These are phyloP conservation scores for Cyclina sinensis DNA, from an alignment of 1,140 invertebrate genomes.

Conservation along the genomic window DNA sequence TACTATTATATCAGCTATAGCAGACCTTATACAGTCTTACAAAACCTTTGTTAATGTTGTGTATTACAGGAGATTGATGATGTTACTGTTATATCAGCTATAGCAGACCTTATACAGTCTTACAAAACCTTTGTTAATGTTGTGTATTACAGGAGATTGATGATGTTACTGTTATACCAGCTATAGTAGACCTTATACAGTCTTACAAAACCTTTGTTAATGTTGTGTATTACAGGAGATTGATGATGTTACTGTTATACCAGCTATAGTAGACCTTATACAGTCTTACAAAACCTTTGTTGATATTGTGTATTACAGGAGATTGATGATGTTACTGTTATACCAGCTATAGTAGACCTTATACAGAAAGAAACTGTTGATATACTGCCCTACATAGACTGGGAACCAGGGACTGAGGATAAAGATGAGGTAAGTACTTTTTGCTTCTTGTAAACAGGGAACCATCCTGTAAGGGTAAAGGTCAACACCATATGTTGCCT, in stretches of 20 bases:
- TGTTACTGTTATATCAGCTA: slow-evolving; percentile 1
- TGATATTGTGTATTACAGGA: slow-evolving; percentile 67
- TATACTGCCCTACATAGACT: slow-evolving; percentile 78
- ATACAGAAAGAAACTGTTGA: slow-evolving; percentile 76
- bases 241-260: slow-evolving; percentile 68
- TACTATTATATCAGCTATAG: too few relatives aligned
- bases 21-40: too few relatives aligned
- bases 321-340: slow-evolving; percentile 67
- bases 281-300: too few relatives aligned
- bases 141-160: slow-evolving; percentile 70
- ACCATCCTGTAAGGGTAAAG: too few relatives aligned
- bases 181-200: background rate
- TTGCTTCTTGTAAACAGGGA: background rate
- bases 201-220: too few relatives aligned
- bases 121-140: too few relatives aligned
- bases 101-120: background rate
- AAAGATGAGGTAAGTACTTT: slow-evolving; percentile 12
- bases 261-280: slow-evolving; percentile 71
- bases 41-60: too few relatives aligned
- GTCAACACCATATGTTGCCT: too few relatives aligned
- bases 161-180: slow-evolving; percentile 11
- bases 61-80: slow-evolving; percentile 69
- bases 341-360: slow-evolving; percentile 76
- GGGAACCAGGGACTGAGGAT: slow-evolving; percentile 62
- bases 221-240: slow-evolving; percentile 69